Evolutionary conservation across 2,797 vertebrate species (phyloP).

Genomic region (Ataeniobius toweri): DNA sequence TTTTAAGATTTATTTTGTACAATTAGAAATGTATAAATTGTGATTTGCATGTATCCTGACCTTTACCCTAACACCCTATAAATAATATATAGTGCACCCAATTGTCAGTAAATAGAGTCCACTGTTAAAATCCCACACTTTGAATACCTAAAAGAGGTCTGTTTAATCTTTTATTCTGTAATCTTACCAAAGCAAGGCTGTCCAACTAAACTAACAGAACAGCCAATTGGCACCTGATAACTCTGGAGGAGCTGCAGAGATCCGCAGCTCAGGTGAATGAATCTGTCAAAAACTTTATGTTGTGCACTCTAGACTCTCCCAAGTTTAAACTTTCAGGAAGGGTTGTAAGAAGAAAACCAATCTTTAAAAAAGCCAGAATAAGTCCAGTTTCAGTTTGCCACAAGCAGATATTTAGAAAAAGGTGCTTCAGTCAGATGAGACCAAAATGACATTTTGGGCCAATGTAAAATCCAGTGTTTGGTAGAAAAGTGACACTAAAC

Average conservation of each 20-base stretch:
- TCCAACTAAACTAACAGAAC: background rate
- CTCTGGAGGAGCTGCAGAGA: background rate
- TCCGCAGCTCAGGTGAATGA: background rate
- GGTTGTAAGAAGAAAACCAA: background rate
- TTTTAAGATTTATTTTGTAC: background rate
- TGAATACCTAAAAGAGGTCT: too few species aligned
- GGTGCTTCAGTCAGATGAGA: background rate
- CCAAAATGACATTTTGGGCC: background rate
- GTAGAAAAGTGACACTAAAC: background rate
- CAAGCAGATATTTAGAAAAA: background rate
- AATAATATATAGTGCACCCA: background rate
- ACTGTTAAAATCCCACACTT: too few species aligned
- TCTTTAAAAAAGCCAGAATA: background rate
- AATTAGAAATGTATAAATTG: background rate
- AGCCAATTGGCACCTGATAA: background rate
- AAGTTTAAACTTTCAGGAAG: background rate
- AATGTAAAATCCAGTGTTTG: background rate
- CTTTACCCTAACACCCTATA: background rate
- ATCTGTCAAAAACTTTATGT: background rate
- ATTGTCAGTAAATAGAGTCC: background rate
- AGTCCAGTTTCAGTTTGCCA: background rate
- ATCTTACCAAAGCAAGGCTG: background rate
- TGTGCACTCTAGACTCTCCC: background rate
- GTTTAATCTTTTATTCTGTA: background rate
- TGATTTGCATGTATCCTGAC: background rate